Evolutionary conservation across 2,113 vertebrate species (phyloP).

Genomic region (Oceanites oceanicus): DNA sequence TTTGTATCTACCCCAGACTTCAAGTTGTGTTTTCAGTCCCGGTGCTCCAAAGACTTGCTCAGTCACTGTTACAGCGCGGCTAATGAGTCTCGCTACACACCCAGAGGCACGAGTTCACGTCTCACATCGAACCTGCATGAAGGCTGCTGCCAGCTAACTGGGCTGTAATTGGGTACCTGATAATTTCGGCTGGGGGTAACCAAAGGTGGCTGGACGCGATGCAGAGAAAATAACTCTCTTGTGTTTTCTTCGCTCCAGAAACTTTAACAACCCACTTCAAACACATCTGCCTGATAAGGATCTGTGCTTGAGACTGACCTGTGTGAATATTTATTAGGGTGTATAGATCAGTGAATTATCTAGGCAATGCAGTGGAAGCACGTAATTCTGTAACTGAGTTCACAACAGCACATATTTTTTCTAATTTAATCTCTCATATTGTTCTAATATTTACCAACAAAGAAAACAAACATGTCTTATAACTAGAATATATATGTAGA

Average conservation of each 20-base stretch:
- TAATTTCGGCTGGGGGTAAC: not conserved
- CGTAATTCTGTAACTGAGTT: not conserved
- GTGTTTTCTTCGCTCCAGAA: not conserved
- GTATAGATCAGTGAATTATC: not conserved
- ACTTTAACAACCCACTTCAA: not conserved
- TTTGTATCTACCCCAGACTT: not conserved
- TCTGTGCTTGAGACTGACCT: not conserved
- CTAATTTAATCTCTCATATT: not conserved
- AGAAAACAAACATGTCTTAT: not conserved
- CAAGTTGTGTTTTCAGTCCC: not conserved
- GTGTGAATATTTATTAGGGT: not conserved
- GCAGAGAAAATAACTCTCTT: not conserved
- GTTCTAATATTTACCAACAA: not conserved
- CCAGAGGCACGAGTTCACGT: not conserved
- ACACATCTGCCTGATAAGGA: not conserved
- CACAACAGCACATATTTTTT: not conserved
- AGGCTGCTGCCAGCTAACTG: not conserved
- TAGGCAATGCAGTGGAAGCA: not conserved
- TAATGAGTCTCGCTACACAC: not conserved
- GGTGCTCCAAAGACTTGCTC: not conserved
- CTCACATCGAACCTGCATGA: fast-evolving
- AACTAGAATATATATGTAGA: not conserved
- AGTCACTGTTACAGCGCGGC: not conserved
- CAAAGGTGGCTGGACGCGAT: not conserved
- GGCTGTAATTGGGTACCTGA: not conserved